Evolutionary conservation across 2,113 vertebrate species (phyloP).

Genomic region (Miniopterus natalensis): DNA sequence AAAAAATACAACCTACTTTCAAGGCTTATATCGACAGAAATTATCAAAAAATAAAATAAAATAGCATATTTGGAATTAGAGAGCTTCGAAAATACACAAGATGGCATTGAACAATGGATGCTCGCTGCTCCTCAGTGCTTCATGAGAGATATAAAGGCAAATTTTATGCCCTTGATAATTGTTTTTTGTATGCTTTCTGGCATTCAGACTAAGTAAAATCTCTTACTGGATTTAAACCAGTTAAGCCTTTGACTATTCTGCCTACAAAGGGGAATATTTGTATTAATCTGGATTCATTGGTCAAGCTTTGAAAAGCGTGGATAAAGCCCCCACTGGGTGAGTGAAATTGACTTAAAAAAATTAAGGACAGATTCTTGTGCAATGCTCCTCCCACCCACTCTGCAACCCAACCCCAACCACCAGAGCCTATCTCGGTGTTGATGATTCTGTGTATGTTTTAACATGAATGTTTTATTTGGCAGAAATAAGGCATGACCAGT

Average conservation of each 20-base stretch:
- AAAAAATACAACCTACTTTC: constrained; percentile 76
- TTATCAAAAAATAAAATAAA: constrained; percentile 62
- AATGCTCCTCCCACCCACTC: background rate
- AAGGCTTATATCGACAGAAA: constrained; percentile 61
- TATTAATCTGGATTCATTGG: constrained; percentile 79
- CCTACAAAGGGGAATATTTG: constrained; percentile 80
- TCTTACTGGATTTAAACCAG: constrained; percentile 76
- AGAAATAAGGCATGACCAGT: constrained; percentile 8
- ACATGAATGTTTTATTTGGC: constrained; percentile 39
- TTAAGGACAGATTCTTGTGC: background rate
- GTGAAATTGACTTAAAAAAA: constrained; percentile 59
- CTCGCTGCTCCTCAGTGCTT: constrained; percentile 53
- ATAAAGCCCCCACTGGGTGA: constrained; percentile 67
- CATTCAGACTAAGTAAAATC: constrained; percentile 78
- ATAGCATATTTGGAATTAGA: background rate
- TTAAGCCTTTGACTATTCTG: constrained; percentile 77
- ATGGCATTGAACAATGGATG: constrained; percentile 38
- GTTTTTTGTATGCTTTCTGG: constrained; percentile 63
- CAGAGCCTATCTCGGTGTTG: background rate
- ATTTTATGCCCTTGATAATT: constrained; percentile 64
- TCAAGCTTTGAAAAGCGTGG: constrained; percentile 78
- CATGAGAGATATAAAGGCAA: constrained; percentile 61
- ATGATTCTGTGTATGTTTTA: constrained; percentile 67
- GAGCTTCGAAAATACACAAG: background rate
- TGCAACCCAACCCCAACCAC: background rate